Evolutionary conservation across 2,888 invertebrate genomes (phyloP).

Genomic region (Ophion obscuratus): DNA sequence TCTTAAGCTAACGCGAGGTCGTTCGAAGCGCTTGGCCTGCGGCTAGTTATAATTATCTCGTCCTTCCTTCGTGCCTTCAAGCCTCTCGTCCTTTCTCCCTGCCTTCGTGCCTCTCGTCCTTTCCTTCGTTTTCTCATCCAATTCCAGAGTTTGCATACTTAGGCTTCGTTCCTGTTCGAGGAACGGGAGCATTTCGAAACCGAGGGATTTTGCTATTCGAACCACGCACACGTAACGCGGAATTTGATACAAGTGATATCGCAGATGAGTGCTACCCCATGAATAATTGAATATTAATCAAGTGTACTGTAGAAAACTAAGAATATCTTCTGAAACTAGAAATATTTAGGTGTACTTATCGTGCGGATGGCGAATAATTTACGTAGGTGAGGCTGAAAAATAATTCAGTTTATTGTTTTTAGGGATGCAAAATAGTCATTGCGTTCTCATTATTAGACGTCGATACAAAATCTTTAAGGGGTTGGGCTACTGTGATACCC

Average conservation of each 20-base stretch:
- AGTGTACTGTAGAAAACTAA: neutral
- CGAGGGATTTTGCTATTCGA: neutral
- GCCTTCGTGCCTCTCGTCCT: constrained; percentile 11
- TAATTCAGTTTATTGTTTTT: no score
- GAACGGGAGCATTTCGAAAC: neutral
- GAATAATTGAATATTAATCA: neutral
- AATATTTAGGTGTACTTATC: neutral
- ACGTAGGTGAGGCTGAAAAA: no score
- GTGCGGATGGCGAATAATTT: neutral
- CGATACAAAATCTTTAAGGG: no score
- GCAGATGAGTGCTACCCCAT: neutral
- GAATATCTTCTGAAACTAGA: neutral
- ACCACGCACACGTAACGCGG: neutral
- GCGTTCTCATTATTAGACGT: no score
- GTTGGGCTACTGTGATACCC: no score
- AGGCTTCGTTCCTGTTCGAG: neutral
- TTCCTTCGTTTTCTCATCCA: constrained; percentile 3
- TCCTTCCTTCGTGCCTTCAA: constrained; percentile 28
- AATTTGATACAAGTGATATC: neutral
- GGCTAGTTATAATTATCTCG: constrained; percentile 29
- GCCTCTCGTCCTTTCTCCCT: neutral
- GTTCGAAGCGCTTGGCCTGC: constrained; percentile 11
- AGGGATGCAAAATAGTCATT: no score
- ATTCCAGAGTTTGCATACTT: constrained; percentile 15
- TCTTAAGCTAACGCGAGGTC: constrained; percentile 38